phyloP scores from a whole-genome alignment of 2,888 invertebrate genomes.

The Tillus elongatus region DNA sequence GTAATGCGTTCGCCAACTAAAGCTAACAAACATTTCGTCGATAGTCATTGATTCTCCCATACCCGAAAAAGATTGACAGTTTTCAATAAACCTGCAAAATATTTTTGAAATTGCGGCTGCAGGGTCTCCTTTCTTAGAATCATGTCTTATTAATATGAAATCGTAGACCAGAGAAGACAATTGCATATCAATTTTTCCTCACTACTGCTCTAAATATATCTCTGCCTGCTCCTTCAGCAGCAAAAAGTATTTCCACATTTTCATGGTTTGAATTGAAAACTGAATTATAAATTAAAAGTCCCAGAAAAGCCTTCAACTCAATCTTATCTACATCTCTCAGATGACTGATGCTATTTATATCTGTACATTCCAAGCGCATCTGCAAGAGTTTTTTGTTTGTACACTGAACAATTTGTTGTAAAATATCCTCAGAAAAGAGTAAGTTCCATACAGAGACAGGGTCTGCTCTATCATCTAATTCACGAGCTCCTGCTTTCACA shows the following conservation, averaged over 20 bases:
- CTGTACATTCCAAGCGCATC: no score
- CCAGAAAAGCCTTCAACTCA: slow-evolving; percentile 6
- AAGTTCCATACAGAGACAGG: no score
- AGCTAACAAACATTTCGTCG: slow-evolving; percentile 24
- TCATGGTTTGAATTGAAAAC: slow-evolving; percentile 13
- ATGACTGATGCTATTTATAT: no score
- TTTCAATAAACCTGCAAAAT: slow-evolving; percentile 21
- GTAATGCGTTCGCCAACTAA: slow-evolving; percentile 16
- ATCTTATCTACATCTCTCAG: no score
- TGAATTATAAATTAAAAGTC: slow-evolving; percentile 1
- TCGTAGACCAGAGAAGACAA: slow-evolving; percentile 13
- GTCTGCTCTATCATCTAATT: no score
- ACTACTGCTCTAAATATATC: slow-evolving; percentile 11
- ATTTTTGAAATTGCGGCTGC: slow-evolving; percentile 20
- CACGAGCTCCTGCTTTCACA: no score
- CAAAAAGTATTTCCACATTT: slow-evolving; percentile 7
- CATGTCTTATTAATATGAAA: slow-evolving; percentile 19
- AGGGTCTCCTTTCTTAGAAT: slow-evolving; percentile 15
- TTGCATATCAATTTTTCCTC: slow-evolving; percentile 9
- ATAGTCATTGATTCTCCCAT: slow-evolving; percentile 22
- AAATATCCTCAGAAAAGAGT: no score
- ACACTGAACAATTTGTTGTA: no score
- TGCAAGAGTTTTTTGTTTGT: no score
- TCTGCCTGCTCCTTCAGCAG: slow-evolving; percentile 11
- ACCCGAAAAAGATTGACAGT: slow-evolving; percentile 19